Percentiles rank a stretch among this genome's conserved stretches.
Evolutionary conservation across 1,140 invertebrate genomes (phyloP).

Genomic region (Ylistrum balloti): DNA sequence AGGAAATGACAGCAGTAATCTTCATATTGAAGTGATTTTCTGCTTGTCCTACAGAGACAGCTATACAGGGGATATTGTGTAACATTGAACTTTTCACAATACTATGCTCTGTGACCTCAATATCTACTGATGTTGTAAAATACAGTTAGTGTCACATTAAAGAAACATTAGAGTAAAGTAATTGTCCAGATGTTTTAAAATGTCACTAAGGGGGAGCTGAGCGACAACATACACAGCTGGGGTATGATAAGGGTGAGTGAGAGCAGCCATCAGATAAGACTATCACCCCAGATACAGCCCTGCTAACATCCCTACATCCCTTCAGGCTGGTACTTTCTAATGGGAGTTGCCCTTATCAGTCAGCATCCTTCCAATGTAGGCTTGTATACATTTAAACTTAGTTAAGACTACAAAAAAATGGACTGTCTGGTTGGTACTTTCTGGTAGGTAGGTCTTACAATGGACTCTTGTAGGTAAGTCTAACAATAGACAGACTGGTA

Average conservation of each 20-base stretch:
- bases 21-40: neutral
- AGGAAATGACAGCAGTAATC: neutral
- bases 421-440: neutral
- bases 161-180: constrained; percentile 1
- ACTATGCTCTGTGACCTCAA: neutral
- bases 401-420: neutral
- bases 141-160: neutral
- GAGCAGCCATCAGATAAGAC: neutral
- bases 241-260: constrained; percentile 4
- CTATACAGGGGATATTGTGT: neutral
- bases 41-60: neutral
- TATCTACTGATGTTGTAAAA: constrained; percentile 16
- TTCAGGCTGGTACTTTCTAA: neutral
- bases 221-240: neutral
- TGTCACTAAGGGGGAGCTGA: neutral
- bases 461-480: too few species aligned
- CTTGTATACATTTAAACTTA: neutral
- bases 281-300: constrained; percentile 1
- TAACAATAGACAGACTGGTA: too few species aligned
- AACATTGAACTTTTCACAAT: neutral
- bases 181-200: constrained; percentile 19
- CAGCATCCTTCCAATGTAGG: neutral
- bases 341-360: neutral
- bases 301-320: neutral
- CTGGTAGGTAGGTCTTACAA: too few species aligned